Percentiles rank a stretch among this genome's conserved stretches.
These are phyloP conservation scores for Orchestes rusci DNA, from an alignment of 2,888 invertebrate genomes.

Conservation along the genomic window DNA sequence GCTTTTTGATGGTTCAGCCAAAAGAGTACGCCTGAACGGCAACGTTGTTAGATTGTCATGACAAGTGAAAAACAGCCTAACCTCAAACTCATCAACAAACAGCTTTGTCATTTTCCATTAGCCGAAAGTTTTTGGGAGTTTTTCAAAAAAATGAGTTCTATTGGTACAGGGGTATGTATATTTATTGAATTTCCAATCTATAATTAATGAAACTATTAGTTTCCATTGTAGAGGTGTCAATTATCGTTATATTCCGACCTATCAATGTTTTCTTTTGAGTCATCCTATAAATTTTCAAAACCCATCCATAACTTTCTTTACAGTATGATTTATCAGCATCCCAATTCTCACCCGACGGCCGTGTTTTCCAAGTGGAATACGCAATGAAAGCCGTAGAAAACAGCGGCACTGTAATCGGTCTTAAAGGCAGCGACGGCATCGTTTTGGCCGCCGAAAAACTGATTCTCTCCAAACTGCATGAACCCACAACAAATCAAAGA, in stretches of 20 bases:
- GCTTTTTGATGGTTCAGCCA: neutral
- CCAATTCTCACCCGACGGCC: constrained; percentile 98
- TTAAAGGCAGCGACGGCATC: constrained; percentile 92
- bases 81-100: neutral
- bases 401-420: constrained; percentile 84
- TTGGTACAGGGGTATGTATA: constrained; percentile 84
- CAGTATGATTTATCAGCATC: constrained; percentile 99
- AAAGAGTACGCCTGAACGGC: neutral
- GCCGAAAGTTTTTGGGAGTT: neutral
- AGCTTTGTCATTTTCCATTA: neutral
- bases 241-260: no score
- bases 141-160: constrained; percentile 73
- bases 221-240: constrained; percentile 1
- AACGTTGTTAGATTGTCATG: neutral
- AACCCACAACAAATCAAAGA: constrained; percentile 83
- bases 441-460: constrained; percentile 98
- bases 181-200: constrained; percentile 12
- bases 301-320: constrained; percentile 34
- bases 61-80: neutral
- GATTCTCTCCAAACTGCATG: constrained; percentile 87
- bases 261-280: no score
- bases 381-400: constrained; percentile 96
- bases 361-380: constrained; percentile 99
- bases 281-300: no score
- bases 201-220: no score